phyloP scores from a whole-genome alignment of 2,797 vertebrate genomes.

The Sarcophilus harrisii region DNA sequence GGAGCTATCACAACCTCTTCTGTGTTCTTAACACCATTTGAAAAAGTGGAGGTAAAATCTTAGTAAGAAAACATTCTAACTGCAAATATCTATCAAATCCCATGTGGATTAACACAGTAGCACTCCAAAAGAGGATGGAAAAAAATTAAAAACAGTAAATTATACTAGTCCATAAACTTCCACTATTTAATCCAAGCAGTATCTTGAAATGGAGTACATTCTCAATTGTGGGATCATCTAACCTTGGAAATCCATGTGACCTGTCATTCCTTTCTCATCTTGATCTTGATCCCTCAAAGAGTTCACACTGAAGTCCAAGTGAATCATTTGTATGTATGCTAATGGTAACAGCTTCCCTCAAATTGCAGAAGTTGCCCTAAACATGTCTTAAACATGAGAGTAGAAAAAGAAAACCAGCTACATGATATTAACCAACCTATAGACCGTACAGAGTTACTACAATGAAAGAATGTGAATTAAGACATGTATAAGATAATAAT shows the following conservation, averaged over 20 bases:
- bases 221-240: neutral
- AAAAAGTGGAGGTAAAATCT: conserved; percentile 45
- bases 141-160: neutral
- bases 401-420: neutral
- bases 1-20: conserved; percentile 55
- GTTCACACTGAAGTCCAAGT: neutral
- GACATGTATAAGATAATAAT: neutral
- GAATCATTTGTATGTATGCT: neutral
- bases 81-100: neutral
- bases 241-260: neutral
- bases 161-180: neutral
- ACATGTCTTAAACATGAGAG: neutral
- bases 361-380: neutral
- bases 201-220: neutral
- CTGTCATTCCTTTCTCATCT: neutral
- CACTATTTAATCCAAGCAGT: neutral
- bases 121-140: neutral
- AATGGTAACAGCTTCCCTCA: neutral
- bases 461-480: neutral
- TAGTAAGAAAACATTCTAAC: conserved; percentile 28
- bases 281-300: neutral
- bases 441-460: neutral
- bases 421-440: neutral
- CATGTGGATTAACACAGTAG: neutral
- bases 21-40: neutral